phyloP scores from a whole-genome alignment of 2,113 vertebrate species.

The Castor canadensis region DNA sequence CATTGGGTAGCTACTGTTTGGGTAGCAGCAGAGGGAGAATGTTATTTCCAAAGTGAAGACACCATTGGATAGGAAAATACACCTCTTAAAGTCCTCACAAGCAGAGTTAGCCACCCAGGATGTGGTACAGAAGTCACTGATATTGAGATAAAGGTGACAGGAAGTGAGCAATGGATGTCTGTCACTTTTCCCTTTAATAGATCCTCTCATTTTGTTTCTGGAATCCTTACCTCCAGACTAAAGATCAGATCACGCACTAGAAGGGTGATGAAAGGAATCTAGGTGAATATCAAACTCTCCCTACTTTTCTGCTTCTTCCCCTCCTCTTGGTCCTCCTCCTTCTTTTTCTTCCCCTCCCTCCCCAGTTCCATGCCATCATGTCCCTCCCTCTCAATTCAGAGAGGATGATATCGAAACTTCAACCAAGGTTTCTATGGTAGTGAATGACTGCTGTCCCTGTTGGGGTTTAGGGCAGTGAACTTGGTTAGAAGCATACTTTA shows the following conservation, averaged over 20 bases:
- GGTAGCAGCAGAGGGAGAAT: background rate
- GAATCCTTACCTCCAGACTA: background rate
- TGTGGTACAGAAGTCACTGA: background rate
- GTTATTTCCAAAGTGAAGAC: background rate
- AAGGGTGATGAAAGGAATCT: background rate
- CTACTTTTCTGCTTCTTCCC: constrained; percentile 21
- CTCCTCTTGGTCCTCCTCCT: background rate
- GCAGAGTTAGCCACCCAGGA: constrained; percentile 11
- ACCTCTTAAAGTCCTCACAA: background rate
- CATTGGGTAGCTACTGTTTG: background rate
- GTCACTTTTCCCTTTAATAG: background rate
- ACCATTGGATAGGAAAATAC: background rate
- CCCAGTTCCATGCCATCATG: too few relatives aligned
- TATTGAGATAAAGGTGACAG: constrained; percentile 32
- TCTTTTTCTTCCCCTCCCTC: background rate
- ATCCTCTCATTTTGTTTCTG: background rate
- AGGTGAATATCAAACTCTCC: background rate
- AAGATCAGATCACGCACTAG: background rate
- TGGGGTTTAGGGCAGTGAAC: constrained; percentile 68
- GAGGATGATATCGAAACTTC: constrained; percentile 73
- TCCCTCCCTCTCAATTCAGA: constrained; percentile 50
- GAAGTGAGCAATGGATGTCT: background rate
- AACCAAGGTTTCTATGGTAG: constrained; percentile 47
- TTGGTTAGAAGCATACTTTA: constrained; percentile 65
- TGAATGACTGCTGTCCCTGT: constrained; percentile 74